These are phyloP conservation scores for Delia radicum DNA, from an alignment of 1,140 invertebrate genomes.

Conservation along the genomic window DNA sequence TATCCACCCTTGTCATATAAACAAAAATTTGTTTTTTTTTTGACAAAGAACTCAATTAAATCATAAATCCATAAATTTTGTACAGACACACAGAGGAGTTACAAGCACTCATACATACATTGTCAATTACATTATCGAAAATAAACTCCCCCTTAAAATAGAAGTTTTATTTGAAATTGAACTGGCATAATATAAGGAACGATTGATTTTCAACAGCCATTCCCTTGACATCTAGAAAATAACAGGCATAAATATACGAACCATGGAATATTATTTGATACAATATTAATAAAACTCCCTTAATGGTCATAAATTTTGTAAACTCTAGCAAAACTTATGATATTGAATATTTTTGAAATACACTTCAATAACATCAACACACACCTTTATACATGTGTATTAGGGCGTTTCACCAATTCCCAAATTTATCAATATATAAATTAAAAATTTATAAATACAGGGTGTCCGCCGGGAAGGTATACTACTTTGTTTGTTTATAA, in stretches of 20 bases:
- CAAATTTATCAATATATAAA: too few relatives aligned
- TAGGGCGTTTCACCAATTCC: too few relatives aligned
- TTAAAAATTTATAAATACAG: too few relatives aligned
- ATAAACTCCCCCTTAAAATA: neutral
- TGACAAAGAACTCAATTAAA: neutral
- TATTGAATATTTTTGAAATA: too few relatives aligned
- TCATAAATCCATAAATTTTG: neutral
- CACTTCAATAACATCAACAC: too few relatives aligned
- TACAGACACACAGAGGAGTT: neutral
- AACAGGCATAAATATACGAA: neutral
- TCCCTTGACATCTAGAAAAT: neutral
- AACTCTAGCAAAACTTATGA: neutral
- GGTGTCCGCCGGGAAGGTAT: too few relatives aligned
- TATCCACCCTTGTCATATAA: neutral
- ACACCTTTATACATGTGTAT: too few relatives aligned
- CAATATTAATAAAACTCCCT: conserved; percentile 1
- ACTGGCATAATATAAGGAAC: neutral
- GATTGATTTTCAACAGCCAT: neutral
- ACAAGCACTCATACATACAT: neutral
- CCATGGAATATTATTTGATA: neutral
- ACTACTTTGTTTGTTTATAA: too few relatives aligned
- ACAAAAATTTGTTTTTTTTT: too few relatives aligned
- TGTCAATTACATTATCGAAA: neutral
- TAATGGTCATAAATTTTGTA: neutral
- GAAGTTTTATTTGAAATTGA: neutral